Conservation (phyloP, 2,888 invertebrate genomes). For the Hartigia nigra region DNA sequence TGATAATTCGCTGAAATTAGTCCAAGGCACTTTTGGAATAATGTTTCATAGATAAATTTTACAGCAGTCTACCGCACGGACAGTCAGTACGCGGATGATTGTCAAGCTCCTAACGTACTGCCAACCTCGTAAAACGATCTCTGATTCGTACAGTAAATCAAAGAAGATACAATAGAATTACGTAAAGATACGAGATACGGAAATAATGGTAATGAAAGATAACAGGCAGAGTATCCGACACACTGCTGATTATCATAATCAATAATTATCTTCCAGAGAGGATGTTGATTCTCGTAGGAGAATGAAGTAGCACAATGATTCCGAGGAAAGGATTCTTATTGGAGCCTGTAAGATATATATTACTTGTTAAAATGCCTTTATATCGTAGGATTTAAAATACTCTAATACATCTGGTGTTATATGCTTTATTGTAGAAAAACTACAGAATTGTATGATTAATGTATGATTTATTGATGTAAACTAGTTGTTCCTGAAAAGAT, state of each 20-base stretch:
- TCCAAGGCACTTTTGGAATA: not conserved
- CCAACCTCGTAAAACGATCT: not conserved
- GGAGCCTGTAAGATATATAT: not conserved
- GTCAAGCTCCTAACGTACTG: not conserved
- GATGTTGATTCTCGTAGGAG: not conserved
- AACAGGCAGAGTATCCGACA: not conserved
- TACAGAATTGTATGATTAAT: not conserved
- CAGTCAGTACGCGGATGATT: not conserved
- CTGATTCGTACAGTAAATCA: not conserved
- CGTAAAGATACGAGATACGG: not conserved
- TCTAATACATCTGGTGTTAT: not conserved
- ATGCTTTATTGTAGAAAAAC: not conserved
- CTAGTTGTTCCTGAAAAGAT: not conserved
- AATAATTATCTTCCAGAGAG: constrained; percentile 15
- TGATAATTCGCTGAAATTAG: not conserved
- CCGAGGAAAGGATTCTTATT: not conserved
- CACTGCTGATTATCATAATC: constrained; percentile 8
- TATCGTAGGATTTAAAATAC: not conserved
- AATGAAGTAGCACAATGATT: not conserved
- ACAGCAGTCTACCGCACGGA: not conserved
- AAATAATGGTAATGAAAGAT: not conserved
- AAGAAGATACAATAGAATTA: not conserved
- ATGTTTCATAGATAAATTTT: not conserved
- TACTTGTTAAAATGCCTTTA: not conserved
- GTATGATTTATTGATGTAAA: not conserved